A percentile compares a stretch with the other conserved stretches of the same genome.
Evolutionary conservation across 2,797 vertebrate genomes (phyloP).

Genomic region (Hapalemur alaotrensis): DNA sequence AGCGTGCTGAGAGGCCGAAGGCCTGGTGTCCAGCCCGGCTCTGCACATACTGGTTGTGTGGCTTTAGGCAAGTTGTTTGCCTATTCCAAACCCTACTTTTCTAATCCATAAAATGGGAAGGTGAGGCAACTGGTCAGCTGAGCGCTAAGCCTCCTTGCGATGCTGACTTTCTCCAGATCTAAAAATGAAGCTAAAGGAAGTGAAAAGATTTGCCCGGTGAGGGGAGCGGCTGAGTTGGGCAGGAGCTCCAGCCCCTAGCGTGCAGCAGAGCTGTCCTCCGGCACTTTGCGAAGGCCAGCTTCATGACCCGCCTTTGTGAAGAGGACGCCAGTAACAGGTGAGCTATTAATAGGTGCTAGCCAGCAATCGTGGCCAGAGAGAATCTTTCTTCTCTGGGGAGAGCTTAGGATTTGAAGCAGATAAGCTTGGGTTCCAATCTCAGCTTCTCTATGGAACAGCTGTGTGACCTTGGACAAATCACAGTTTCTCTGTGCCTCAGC

Average conservation of each 20-base stretch:
- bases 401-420: neutral
- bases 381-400: neutral
- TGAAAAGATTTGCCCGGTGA: rapidly evolving
- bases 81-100: neutral
- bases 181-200: neutral
- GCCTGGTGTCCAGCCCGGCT: neutral
- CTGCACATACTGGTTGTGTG: rapidly evolving
- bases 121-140: rapidly evolving
- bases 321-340: neutral
- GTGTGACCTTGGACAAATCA: neutral
- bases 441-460: neutral
- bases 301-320: neutral
- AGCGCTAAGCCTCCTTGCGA: rapidly evolving
- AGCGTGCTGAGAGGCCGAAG: neutral
- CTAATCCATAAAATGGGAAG: neutral
- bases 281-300: neutral
- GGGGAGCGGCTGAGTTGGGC: rapidly evolving
- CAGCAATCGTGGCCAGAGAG: neutral
- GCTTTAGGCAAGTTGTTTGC: neutral
- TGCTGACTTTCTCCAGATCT: neutral
- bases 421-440: neutral
- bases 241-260: neutral
- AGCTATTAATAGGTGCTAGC: neutral
- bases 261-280: neutral
- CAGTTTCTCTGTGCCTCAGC: neutral